These are phyloP conservation scores for Lumbricus terrestris DNA, from an alignment of 2,888 invertebrate species.

Conservation along the genomic window DNA sequence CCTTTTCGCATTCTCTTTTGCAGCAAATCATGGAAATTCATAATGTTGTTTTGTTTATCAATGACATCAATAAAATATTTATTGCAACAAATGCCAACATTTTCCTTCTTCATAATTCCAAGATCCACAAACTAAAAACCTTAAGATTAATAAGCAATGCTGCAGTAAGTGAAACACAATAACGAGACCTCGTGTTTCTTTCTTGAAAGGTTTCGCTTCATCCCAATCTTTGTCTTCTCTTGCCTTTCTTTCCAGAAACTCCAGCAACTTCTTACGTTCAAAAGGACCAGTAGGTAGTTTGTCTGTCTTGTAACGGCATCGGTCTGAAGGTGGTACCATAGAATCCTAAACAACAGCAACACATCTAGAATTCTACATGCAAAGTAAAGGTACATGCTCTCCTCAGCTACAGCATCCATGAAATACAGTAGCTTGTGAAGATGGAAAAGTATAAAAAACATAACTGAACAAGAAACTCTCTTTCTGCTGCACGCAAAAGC, in stretches of 20 bases:
- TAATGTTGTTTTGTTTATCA: no score
- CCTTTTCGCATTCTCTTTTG: no score
- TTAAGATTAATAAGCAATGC: not conserved
- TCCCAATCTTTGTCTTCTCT: constrained; percentile 95
- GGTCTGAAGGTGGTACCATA: constrained; percentile 90
- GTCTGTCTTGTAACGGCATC: constrained; percentile 91
- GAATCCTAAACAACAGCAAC: constrained; percentile 73
- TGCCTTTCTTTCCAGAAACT: constrained; percentile 82
- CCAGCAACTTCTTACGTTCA: constrained; percentile 72
- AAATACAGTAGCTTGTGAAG: no score
- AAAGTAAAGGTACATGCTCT: no score
- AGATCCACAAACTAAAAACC: not conserved
- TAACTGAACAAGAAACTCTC: not conserved
- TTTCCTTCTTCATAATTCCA: not conserved
- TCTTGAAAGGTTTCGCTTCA: constrained; percentile 87
- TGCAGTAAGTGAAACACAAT: not conserved
- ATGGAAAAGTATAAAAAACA: no score
- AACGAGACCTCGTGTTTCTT: constrained; percentile 72
- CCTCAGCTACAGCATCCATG: no score
- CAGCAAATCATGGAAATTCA: no score
- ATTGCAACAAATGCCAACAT: not conserved
- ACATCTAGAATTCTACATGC: not conserved
- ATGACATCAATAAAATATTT: no score
- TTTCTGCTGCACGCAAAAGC: not conserved
- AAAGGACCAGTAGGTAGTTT: constrained; percentile 94